Evolutionary conservation across 2,797 vertebrate species (phyloP).

Genomic region (Lepilemur ruficaudatus): DNA sequence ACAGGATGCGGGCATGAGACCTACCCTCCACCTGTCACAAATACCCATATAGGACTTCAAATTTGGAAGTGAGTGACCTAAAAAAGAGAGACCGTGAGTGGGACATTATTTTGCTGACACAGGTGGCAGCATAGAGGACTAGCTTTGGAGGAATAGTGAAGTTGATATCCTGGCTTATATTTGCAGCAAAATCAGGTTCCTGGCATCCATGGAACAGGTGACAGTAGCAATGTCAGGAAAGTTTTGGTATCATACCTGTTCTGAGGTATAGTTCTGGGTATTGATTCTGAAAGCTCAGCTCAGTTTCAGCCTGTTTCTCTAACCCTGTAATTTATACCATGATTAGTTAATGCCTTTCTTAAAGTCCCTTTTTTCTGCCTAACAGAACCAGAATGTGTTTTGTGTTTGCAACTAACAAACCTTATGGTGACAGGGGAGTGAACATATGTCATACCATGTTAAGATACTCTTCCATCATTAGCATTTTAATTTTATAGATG

Average conservation of each 20-base stretch:
- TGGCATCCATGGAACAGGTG: background rate
- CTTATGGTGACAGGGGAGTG: background rate
- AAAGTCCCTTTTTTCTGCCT: background rate
- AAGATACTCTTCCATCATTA: background rate
- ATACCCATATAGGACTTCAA: background rate
- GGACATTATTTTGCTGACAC: background rate
- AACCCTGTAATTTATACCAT: background rate
- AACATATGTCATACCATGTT: background rate
- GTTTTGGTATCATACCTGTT: background rate
- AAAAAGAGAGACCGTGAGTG: background rate
- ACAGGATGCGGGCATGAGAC: background rate
- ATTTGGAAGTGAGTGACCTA: background rate
- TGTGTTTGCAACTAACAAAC: background rate
- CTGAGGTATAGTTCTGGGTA: background rate
- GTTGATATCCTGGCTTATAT: background rate
- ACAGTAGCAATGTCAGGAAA: fast-evolving
- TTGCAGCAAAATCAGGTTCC: background rate
- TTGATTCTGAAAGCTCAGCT: background rate
- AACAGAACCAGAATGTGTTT: background rate
- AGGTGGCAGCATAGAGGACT: background rate
- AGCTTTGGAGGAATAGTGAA: background rate
- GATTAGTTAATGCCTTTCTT: background rate
- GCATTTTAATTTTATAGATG: background rate
- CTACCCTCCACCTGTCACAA: background rate
- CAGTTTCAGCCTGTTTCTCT: background rate